phyloP scores from a whole-genome alignment of 2,888 invertebrate species.

The Clusia tigrina region DNA sequence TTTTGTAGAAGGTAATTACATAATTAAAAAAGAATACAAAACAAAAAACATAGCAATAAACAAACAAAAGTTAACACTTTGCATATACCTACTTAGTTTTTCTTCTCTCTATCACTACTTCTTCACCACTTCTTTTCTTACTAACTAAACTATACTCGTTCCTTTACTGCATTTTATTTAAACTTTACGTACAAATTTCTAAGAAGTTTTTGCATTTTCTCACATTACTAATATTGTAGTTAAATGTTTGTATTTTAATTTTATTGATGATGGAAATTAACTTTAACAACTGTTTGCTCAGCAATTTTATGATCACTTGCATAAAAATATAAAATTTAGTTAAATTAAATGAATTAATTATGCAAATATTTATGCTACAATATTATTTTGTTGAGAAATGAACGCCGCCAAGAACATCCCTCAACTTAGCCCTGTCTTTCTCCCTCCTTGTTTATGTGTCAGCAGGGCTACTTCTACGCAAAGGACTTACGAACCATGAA shows the following conservation, averaged over 20 bases:
- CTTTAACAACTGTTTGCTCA: background rate
- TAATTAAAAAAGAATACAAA: no score
- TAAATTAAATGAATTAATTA: conserved; percentile 13
- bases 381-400: conserved; percentile 53
- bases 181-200: conserved; percentile 10
- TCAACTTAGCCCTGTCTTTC: background rate
- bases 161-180: background rate
- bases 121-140: conserved; percentile 40
- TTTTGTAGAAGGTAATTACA: conserved; percentile 64
- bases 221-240: conserved; percentile 59
- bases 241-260: conserved; percentile 46
- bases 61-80: conserved; percentile 38
- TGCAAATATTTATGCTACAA: conserved; percentile 51
- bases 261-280: background rate
- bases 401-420: background rate
- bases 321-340: background rate
- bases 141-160: background rate
- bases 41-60: no score
- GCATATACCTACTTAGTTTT: conserved; percentile 33
- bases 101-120: conserved; percentile 29
- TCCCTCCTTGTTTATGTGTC: background rate
- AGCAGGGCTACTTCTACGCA: background rate
- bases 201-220: conserved; percentile 50
- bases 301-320: background rate
- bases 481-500: no score